These are phyloP conservation scores for Nothocercus nigrocapillus DNA, from an alignment of 2,113 vertebrate genomes.

Conservation along the genomic window DNA sequence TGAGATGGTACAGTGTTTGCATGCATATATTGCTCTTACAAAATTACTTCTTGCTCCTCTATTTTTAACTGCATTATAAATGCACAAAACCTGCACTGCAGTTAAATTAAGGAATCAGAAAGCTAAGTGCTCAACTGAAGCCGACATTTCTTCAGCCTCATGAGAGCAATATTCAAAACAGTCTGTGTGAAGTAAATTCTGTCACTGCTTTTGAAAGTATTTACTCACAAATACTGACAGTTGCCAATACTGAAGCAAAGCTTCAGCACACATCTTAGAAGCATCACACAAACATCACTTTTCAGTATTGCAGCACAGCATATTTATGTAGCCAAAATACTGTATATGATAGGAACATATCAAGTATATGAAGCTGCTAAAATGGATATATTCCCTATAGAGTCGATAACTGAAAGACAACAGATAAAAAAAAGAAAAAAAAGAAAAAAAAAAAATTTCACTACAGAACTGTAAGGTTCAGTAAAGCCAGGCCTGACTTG, in stretches of 20 bases:
- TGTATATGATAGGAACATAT: not conserved
- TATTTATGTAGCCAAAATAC: not conserved
- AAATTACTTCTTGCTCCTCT: conserved; percentile 8
- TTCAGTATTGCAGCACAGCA: not conserved
- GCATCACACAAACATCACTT: not conserved
- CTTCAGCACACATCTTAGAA: not conserved
- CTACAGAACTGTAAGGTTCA: not conserved
- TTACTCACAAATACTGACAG: conserved; percentile 24
- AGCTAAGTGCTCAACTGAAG: conserved; percentile 31
- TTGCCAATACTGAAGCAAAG: conserved; percentile 18
- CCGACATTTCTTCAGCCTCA: conserved; percentile 21
- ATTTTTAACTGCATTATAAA: conserved; percentile 39
- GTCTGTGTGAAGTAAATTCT: conserved; percentile 14
- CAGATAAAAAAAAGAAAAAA: no score
- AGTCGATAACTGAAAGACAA: not conserved
- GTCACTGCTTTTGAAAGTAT: conserved; percentile 40
- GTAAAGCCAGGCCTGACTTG: not conserved
- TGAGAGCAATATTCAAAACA: conserved; percentile 42
- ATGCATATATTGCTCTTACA: not conserved
- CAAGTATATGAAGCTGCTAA: not conserved
- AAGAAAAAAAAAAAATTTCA: not conserved
- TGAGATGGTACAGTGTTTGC: not conserved
- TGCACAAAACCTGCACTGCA: conserved; percentile 38
- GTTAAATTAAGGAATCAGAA: conserved; percentile 45
- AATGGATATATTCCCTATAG: not conserved